Evolutionary conservation across 1,140 invertebrate genomes (phyloP).

Genomic region (Theocolax elegans): DNA sequence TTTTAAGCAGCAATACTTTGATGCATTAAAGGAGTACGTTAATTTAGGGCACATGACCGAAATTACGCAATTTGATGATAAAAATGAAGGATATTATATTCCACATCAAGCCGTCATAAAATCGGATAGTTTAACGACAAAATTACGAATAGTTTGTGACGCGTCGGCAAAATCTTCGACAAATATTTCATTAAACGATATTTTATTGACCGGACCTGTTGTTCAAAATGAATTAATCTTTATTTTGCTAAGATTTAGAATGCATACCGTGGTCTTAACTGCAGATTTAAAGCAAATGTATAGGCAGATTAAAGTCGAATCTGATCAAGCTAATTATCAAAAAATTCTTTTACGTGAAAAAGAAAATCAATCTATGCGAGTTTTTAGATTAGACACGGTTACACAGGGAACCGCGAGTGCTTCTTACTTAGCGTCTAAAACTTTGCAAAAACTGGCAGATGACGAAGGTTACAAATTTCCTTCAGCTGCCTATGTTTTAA

Average conservation of each 20-base stretch:
- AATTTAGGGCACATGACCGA: background rate
- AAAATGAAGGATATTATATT: background rate
- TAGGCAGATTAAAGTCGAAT: background rate
- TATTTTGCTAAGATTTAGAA: background rate
- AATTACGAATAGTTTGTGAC: background rate
- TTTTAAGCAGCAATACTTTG: background rate
- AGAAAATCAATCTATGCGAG: background rate
- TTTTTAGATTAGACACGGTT: background rate
- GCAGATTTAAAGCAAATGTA: background rate
- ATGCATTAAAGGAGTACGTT: background rate
- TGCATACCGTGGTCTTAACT: background rate
- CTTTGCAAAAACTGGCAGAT: conserved; percentile 50
- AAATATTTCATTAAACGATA: background rate
- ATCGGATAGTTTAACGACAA: background rate
- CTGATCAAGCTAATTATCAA: background rate
- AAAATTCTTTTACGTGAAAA: conserved; percentile 2
- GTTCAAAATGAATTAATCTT: background rate
- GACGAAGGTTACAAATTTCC: conserved; percentile 48
- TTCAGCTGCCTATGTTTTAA: background rate
- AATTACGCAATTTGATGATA: no score
- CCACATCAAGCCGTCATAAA: conserved; percentile 5
- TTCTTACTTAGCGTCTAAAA: conserved; percentile 5
- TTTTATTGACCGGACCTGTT: background rate
- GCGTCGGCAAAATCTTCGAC: background rate
- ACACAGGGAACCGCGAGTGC: conserved; percentile 25